A percentile compares a stretch with the other conserved stretches of the same genome.
phyloP scores from a whole-genome alignment of 1,140 invertebrate genomes.

The Pachyrhynchus sulphureomaculatus region DNA sequence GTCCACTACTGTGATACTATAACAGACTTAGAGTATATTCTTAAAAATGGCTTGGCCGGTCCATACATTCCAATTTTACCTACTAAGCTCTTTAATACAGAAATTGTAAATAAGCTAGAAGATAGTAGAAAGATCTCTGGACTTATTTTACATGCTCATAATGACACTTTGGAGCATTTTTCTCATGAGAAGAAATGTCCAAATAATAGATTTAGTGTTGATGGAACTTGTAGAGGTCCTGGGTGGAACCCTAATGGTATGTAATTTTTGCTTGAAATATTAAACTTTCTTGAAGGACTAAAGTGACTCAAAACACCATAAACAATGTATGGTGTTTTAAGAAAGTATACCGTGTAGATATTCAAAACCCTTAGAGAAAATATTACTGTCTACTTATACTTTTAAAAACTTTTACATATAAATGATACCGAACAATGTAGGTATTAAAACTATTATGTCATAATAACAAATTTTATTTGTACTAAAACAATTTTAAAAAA shows the following conservation, averaged over 20 bases:
- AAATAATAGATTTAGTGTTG: constrained; percentile 69
- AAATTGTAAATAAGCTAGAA: constrained; percentile 55
- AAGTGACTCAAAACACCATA: too few relatives aligned
- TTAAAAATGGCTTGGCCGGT: constrained; percentile 65
- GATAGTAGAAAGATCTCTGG: constrained; percentile 57
- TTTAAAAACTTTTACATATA: too few relatives aligned
- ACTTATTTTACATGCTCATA: constrained; percentile 58
- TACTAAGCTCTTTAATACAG: constrained; percentile 61
- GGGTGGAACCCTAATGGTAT: constrained; percentile 78
- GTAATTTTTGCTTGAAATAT: too few relatives aligned
- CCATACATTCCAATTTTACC: constrained; percentile 71
- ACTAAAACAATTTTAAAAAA: too few relatives aligned
- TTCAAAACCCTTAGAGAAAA: too few relatives aligned
- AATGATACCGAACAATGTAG: too few relatives aligned
- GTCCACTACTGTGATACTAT: constrained; percentile 67
- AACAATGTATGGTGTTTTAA: too few relatives aligned
- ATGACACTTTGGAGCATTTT: constrained; percentile 52
- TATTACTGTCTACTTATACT: too few relatives aligned
- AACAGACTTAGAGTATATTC: constrained; percentile 71
- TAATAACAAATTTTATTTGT: too few relatives aligned
- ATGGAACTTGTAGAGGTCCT: constrained; percentile 51
- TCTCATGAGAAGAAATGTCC: constrained; percentile 83
- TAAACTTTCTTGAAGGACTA: too few relatives aligned
- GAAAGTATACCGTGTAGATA: too few relatives aligned
- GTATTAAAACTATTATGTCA: too few relatives aligned